Conservation (phyloP, 2,888 invertebrate species). For the Harpalus rubripes region DNA sequence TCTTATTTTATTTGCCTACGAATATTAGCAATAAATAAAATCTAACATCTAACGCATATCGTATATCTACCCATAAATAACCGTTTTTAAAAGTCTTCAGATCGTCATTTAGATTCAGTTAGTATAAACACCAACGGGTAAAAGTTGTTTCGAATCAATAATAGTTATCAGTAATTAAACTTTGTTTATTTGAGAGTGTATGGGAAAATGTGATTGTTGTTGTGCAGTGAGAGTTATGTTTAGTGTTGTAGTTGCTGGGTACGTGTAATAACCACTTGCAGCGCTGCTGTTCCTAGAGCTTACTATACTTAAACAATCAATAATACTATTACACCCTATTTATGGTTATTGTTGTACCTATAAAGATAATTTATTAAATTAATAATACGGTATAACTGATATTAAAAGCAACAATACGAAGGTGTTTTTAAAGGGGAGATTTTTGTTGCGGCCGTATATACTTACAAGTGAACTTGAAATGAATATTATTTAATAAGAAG, state of each 20-base stretch:
- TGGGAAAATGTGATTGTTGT: conserved; percentile 23
- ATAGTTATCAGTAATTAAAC: conserved; percentile 15
- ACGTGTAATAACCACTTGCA: conserved; percentile 25
- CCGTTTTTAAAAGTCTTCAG: no score
- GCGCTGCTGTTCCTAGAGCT: not conserved
- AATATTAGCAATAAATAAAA: no score
- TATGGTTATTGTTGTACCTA: conserved; percentile 22
- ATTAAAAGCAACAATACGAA: not conserved
- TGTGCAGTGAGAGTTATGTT: not conserved
- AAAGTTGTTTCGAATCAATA: conserved; percentile 5
- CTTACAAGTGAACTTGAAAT: no score
- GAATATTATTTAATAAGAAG: no score
- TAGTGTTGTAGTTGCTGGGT: not conserved
- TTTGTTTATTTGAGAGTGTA: conserved; percentile 6
- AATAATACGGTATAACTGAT: not conserved
- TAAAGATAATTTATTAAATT: conserved; percentile 16
- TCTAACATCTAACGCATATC: no score
- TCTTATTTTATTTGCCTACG: no score
- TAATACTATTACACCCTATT: conserved; percentile 11
- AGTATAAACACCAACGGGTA: not conserved
- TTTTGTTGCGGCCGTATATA: no score
- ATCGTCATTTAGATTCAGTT: no score
- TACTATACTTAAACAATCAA: conserved; percentile 14
- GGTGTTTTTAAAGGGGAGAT: not conserved
- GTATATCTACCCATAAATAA: no score